These are phyloP conservation scores for Caretta caretta DNA, from an alignment of 2,113 vertebrate genomes.

Conservation along the genomic window DNA sequence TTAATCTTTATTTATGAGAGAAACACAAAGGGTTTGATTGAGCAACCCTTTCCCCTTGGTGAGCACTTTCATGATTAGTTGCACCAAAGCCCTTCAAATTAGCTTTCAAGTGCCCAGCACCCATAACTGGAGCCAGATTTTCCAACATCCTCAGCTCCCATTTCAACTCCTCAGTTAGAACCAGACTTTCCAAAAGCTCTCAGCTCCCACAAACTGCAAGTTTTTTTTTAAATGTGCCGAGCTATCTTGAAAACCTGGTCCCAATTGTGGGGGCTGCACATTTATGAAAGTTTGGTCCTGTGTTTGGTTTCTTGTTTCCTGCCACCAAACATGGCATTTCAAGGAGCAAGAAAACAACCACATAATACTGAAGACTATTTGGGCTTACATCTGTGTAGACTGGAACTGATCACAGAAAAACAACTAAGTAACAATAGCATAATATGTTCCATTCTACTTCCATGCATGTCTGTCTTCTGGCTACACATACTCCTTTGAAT, in stretches of 20 bases:
- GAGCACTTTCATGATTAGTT: not conserved
- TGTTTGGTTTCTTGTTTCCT: not conserved
- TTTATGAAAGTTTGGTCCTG: not conserved
- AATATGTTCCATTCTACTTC: rapidly evolving
- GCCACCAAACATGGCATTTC: not conserved
- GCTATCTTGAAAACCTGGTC: not conserved
- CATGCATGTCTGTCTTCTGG: rapidly evolving
- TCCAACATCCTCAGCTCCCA: not conserved
- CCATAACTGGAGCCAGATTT: not conserved
- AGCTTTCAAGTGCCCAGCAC: not conserved
- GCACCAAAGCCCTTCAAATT: not conserved
- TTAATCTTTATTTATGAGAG: not conserved
- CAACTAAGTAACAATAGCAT: not conserved
- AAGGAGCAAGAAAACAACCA: not conserved
- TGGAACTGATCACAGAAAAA: not conserved
- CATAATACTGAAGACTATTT: not conserved
- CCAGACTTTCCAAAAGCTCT: not conserved
- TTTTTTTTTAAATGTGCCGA: not conserved
- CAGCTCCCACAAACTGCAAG: no score
- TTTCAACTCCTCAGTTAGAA: not conserved
- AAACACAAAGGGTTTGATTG: not conserved
- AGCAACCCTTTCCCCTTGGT: not conserved
- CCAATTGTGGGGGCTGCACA: not conserved
- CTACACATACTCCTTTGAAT: not conserved
- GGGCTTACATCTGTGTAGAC: not conserved